phyloP scores from a whole-genome alignment of 2,797 vertebrate genomes.

The Buceros bicornis region DNA sequence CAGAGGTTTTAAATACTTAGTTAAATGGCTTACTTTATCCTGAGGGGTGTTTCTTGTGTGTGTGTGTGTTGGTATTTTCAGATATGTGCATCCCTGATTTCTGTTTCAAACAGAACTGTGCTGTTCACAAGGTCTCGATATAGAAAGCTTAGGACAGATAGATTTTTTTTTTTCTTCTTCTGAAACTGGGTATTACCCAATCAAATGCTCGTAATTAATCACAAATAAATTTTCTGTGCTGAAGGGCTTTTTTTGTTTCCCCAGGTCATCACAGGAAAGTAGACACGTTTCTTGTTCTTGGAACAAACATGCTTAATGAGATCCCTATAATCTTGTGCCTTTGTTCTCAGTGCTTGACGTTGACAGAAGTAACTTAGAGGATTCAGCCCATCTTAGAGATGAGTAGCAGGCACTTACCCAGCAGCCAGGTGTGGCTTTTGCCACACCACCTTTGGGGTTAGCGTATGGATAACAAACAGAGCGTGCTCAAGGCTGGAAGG shows the following conservation, averaged over 20 bases:
- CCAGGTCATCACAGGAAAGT: slow-evolving; percentile 26
- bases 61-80: neutral
- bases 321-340: neutral
- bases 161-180: neutral
- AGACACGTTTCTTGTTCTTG: neutral
- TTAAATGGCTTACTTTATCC: slow-evolving; percentile 78
- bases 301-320: neutral
- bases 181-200: neutral
- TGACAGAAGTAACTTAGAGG: slow-evolving; percentile 25
- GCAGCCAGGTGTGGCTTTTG: neutral
- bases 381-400: neutral
- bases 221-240: neutral
- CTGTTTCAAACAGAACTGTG: slow-evolving; percentile 7
- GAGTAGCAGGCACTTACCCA: fast-evolving
- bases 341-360: neutral
- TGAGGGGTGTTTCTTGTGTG: neutral
- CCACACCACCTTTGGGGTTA: neutral
- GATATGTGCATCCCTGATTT: neutral
- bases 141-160: neutral
- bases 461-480: neutral
- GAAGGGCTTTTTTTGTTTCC: slow-evolving; percentile 59
- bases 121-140: neutral
- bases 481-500: neutral
- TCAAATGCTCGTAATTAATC: neutral
- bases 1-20: slow-evolving; percentile 86